These are phyloP conservation scores for Enteromius anoplus DNA, from an alignment of 2,797 vertebrate species.

Conservation along the genomic window DNA sequence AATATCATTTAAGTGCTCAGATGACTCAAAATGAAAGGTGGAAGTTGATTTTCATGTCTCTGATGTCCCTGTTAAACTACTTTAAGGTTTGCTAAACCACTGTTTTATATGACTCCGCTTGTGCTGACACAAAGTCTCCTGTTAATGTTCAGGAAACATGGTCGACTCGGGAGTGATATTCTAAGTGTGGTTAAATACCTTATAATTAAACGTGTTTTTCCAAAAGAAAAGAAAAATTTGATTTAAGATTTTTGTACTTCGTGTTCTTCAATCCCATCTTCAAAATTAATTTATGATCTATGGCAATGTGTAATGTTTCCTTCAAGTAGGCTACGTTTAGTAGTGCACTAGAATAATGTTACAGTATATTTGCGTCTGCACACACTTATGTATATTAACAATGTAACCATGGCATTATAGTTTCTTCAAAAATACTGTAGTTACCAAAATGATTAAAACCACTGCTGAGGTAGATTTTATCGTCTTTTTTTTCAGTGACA, in stretches of 20 bases:
- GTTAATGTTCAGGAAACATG: constrained; percentile 9
- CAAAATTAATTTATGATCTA: background rate
- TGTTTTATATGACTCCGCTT: constrained; percentile 12
- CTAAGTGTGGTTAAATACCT: constrained; percentile 39
- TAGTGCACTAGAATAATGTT: background rate
- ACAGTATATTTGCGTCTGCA: background rate
- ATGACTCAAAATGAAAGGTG: constrained; percentile 6
- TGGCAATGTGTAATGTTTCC: background rate
- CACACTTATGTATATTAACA: background rate
- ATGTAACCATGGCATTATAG: background rate
- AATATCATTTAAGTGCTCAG: background rate
- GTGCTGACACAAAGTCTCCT: constrained; percentile 33
- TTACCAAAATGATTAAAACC: background rate
- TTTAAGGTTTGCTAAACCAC: background rate
- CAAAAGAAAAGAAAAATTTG: background rate
- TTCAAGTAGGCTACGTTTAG: background rate
- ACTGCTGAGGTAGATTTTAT: background rate
- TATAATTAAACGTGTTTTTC: constrained; percentile 31
- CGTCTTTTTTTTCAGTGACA: background rate
- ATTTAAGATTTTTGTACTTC: background rate
- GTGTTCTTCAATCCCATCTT: background rate
- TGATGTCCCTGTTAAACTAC: constrained; percentile 1
- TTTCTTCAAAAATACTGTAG: background rate
- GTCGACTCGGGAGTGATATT: background rate
- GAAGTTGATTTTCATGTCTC: constrained; percentile 4